Conservation (phyloP, 2,797 vertebrate species). For the Poeciliopsis infans region DNA sequence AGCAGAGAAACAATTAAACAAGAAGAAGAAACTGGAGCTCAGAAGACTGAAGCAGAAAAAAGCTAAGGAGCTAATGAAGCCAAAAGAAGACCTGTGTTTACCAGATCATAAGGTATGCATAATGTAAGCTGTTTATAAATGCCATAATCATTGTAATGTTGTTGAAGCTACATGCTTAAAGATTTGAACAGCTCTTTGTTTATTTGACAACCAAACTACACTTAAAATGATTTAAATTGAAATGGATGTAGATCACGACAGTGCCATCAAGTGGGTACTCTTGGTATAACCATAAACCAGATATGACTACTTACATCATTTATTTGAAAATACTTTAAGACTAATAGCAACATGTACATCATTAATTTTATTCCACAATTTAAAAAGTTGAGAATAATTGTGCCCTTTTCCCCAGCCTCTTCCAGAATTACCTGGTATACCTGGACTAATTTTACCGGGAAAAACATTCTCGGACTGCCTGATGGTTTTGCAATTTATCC, state of each 20-base stretch:
- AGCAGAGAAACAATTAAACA: constrained; percentile 94
- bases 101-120: constrained; percentile 91
- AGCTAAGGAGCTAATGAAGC: constrained; percentile 95
- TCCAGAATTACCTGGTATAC: constrained; percentile 87
- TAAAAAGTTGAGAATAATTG: not conserved
- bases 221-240: constrained; percentile 1
- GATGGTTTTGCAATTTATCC: constrained; percentile 94
- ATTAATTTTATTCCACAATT: not conserved
- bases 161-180: not conserved
- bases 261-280: constrained; percentile 75
- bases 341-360: not conserved
- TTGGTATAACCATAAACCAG: constrained; percentile 11
- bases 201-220: not conserved
- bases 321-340: not conserved
- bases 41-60: constrained; percentile 91
- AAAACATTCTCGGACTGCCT: constrained; percentile 91
- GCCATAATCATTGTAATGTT: not conserved
- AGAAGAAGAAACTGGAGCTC: constrained; percentile 92
- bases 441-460: constrained; percentile 89
- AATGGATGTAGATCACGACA: constrained; percentile 37
- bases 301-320: not conserved
- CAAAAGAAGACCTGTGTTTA: constrained; percentile 97
- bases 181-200: not conserved
- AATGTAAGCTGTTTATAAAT: constrained; percentile 1
- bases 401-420: constrained; percentile 81